Percentiles rank a stretch among this genome's conserved stretches.
phyloP scores from a whole-genome alignment of 2,113 vertebrate genomes.

The Hystrix brachyura region DNA sequence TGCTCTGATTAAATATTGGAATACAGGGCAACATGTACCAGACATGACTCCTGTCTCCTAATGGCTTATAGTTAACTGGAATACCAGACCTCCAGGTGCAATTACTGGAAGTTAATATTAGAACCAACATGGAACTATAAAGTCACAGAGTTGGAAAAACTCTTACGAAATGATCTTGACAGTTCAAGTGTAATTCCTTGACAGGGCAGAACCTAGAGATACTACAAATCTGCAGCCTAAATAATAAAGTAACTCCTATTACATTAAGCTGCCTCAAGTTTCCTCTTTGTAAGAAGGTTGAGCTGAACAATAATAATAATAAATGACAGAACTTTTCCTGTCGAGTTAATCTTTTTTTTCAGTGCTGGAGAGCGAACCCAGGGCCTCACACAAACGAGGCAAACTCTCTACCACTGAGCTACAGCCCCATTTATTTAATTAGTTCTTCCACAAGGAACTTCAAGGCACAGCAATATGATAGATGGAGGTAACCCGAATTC shows the following conservation, averaged over 20 bases:
- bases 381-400: neutral
- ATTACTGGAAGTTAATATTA: conserved; percentile 51
- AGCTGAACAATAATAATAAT: conserved; percentile 46
- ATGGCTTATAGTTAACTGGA: conserved; percentile 48
- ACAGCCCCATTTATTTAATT: neutral
- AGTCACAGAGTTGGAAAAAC: conserved; percentile 47
- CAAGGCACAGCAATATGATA: neutral
- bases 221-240: neutral
- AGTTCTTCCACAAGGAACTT: conserved; percentile 27
- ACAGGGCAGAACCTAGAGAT: neutral
- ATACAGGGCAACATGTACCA: neutral
- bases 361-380: neutral
- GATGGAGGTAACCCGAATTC: neutral
- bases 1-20: neutral
- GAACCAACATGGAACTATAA: conserved; percentile 48
- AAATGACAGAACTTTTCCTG: conserved; percentile 43
- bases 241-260: neutral
- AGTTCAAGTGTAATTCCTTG: conserved; percentile 14
- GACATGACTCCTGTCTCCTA: conserved; percentile 47
- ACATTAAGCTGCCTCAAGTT: neutral
- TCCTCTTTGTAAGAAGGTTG: conserved; percentile 39
- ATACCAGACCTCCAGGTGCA: conserved; percentile 42
- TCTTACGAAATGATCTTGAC: conserved; percentile 26
- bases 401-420: neutral
- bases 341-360: neutral